Evolutionary conservation across 2,113 vertebrate species (phyloP), one percentile per base, ranked within the genome.

Genomic region (Entelurus aequoreus): DNA sequence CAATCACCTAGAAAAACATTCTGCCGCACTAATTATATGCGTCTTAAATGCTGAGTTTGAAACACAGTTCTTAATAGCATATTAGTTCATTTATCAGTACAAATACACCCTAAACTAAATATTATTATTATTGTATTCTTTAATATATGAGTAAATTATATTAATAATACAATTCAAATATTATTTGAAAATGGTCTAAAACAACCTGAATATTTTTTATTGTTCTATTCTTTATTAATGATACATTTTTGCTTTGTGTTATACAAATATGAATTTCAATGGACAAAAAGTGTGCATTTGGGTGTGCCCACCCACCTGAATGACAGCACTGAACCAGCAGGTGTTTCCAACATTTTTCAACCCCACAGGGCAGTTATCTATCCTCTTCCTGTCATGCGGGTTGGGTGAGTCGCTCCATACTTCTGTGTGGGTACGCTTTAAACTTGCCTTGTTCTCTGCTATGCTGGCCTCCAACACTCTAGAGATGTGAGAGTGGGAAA

Each of bases 301-400:
- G 54, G 14, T n/a, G 51, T 5, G 11, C 48, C 85, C 86, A 99
- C 48, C 85, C 86, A 99, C 97, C 94, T 99, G 97, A 84, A 99
- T 98, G 71, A 99, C 97, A 40, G 97, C 97, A 77, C 97, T 99
- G 88, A 99, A 99, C 97, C 97, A 99, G 85, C 97, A 99, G 0
- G 97, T 99, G 77, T 98, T 99, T 76, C 97, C 97, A 59, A 99
- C 97, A 65, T 99, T 99, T 89, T 99, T 99, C 74, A 99, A 86
- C 4, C 97, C 97, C 28, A 99, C 95, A 0, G 96, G 95, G 68
- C 92, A 94, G 86, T 82, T 94, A 66, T 95, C 95, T 83, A 91
- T 91, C 62, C 96, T 90, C 86, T 96, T 98, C 60, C 96, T 91
- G 80, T 99, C 96, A 1, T 98, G 92, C 6, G 96, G 96, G 78